Base-by-base conservation (phyloP, 2,888 invertebrate genomes). In the Meiosimyza platycephala region DNA sequence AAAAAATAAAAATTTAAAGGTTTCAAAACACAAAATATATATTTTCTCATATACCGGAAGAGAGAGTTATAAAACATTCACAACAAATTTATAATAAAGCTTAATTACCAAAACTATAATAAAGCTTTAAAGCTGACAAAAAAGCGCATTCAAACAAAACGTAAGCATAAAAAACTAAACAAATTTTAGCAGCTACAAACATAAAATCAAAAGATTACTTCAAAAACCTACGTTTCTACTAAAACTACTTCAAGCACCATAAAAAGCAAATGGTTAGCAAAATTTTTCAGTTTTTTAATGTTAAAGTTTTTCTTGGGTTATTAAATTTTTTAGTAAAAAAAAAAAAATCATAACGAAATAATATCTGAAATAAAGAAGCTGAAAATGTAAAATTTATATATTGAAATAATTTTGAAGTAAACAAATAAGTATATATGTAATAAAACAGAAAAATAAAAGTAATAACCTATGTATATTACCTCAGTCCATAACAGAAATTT, bases 121-220 rank as follows among this genome's bases (percentile, higher is more conserved):
- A 88, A 86, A 87, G 87, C 88, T 85, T 84, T 84, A 82, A 85
- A 86, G 84, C 72, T 76, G 66, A 77, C 83, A 81, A 84, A 86
- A 67, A 84, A 40, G 40, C 40, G 67, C 64, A 68, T 33, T 47
- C 78, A 75, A 64, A 62, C 40, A 75, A 75, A 72, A 71, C 64
- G 66, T 76, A 75, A 74, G 33, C 51, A 78, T 74, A n/a, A 74
- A 75, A 76, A 76, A 75, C 2, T 33, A 55, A 55, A 47, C 13
- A 71, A 51, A 22, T 12, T 48, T 66, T 59, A 59, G 28, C 15
- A 60, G 9, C 50, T 52, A 52, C 52, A 11, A 22, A 70, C 40
- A 60, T 15, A 33, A 52, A 52, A n/a, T 65, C 65, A 59, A 51
- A 16, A 22, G 2, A 57, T 52, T 54, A 50, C 51, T 13, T 51